Base-by-base conservation (phyloP, 1,140 invertebrate species). In the honey bee (Apis mellifera) region DNA sequence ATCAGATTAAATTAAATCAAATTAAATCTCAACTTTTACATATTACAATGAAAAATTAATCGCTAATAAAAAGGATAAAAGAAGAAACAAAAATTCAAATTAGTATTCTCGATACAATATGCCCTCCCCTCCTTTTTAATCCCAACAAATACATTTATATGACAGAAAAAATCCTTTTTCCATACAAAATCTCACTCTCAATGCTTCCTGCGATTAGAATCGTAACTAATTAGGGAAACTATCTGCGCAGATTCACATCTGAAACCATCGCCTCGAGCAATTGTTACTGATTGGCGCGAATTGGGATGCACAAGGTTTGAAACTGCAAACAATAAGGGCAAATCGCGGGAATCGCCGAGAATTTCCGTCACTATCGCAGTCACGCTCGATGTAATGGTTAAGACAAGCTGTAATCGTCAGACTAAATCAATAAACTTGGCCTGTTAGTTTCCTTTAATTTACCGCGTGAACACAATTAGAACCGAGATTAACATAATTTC, bases 271-370 rank as follows among this genome's bases (percentile, higher is more conserved):
- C 69, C 52, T 23, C 54, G 26, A 64, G 70, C 70, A 68, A 85
- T 77, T 68, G 65, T 64, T 23, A 54, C 42, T 78, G 74, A 72
- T 64, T 81, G 55, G n/a, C 5, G 12, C n/a, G 8, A 13, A 17
- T 15, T 17, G 23, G 23, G 1, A 19, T 19, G 57, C 26, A 80
- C 54, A 74, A 79, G 69, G 32, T 42, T 26, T 55, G 70, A 57
- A 74, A 70, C 68, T 79, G 69, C 57, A 72, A 83, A 78, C 82
- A 83, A 88, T 88, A 85, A 89, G 86, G 80, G 70, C 42, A 76
- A 65, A 77, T 85, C 85, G 82, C 65, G 84, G 85, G 81, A 88
- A 72, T 88, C 86, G 82, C 82, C 75, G 84, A 64, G 82, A 83
- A 84, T 85, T 85, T 82, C 57, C 64, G 55, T 17, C 50, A 48